Evolutionary conservation across 2,113 vertebrate species (phyloP), one percentile per base, ranked within the genome.

Genomic region (Vombatus ursinus): DNA sequence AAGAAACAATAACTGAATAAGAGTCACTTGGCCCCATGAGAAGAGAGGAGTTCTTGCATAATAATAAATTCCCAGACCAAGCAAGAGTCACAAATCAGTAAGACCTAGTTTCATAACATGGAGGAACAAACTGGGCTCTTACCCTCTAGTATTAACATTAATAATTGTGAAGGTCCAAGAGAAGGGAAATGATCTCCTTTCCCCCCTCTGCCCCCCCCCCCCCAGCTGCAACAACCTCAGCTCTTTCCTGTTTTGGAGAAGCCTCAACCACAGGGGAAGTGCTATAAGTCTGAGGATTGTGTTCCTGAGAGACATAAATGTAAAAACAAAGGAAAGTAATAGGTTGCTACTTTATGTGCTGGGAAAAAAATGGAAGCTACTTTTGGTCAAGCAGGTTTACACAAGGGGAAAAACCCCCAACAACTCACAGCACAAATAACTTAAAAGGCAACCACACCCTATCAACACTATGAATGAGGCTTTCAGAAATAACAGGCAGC

Each of bases 401-500:
- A 93, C 94, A 97, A 95, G 97, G 96, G 98, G 96, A 96, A 96
- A 96, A 26, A 96, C 96, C 96, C 77, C 92, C 2, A 91, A 97
- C 95, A 52, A 25, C 31, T 68, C 31, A 92, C 91, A 51, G 93
- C 90, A 95, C 94, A 91, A 93, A 96, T 54, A 47, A 49, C 48
- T 93, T 94, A 91, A 97, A 97, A 96, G 97, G 96, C 92, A 52
- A 97, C 97, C 8, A 96, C 93, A 97, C 96, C 97, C 96, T 94
- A 96, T 89, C 94, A 98, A 93, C 92, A 0, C 93, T 97, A 98
- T 93, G 95, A 96, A 96, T 96, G 93, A 97, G 97, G 95, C 96
- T 96, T 97, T 96, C n/a, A 95, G 90, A 95, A 97, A 96, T 98
- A 98, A 97, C 98, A 98, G 97, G 96, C 97, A 98, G 95, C 94